These are phyloP conservation scores for Clarias gariepinus DNA, from an alignment of 2,113 vertebrate genomes.

Conservation along the genomic window DNA sequence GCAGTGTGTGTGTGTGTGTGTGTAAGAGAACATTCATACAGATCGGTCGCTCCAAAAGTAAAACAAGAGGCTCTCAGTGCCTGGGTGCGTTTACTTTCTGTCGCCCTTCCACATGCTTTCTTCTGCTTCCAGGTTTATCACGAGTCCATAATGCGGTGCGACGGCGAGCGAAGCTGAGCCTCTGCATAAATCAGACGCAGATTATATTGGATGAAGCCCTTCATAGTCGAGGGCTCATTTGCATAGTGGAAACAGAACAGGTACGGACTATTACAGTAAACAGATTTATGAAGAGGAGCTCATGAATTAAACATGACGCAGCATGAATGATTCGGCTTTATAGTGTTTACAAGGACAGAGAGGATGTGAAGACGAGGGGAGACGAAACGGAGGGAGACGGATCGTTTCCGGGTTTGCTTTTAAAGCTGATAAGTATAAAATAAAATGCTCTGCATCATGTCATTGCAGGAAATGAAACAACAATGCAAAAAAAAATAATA, in stretches of 20 bases:
- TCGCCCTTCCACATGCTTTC: neutral
- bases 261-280: conserved; percentile 59
- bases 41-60: neutral
- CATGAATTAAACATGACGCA: conserved; percentile 70
- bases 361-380: conserved; percentile 46
- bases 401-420: neutral
- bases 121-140: conserved; percentile 47
- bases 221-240: conserved; percentile 64
- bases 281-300: conserved; percentile 63
- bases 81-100: conserved; percentile 22
- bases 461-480: neutral
- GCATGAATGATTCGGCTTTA: conserved; percentile 57
- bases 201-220: conserved; percentile 57
- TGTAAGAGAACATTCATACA: neutral
- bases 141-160: neutral
- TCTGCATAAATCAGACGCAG: conserved; percentile 65
- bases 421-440: neutral
- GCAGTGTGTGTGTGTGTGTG: neutral
- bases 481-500: neutral
- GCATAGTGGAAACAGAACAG: conserved; percentile 63
- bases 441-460: neutral
- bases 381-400: neutral
- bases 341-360: conserved; percentile 60
- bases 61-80: conserved; percentile 45
- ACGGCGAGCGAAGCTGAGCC: conserved; percentile 33